Evolutionary conservation across 1,140 invertebrate genomes (phyloP).

Genomic region (Drosophila nigromelanica): DNA sequence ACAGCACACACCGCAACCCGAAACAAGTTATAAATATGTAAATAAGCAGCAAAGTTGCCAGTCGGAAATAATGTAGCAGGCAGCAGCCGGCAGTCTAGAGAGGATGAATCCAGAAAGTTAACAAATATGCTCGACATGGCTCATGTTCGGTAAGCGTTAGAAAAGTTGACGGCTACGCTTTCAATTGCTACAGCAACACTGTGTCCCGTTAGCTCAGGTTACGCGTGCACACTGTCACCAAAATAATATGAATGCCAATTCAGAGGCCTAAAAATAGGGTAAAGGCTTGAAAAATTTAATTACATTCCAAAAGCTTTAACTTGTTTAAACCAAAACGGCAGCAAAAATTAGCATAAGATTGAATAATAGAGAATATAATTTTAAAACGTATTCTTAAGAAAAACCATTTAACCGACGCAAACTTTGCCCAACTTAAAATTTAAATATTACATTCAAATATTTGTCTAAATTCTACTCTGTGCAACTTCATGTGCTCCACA

Average conservation of each 20-base stretch:
- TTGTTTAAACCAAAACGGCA: too few species aligned
- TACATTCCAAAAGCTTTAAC: too few species aligned
- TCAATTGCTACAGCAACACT: slow-evolving; percentile 28
- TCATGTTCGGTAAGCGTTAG: slow-evolving; percentile 56
- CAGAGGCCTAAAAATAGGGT: too few species aligned
- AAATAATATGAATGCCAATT: not conserved
- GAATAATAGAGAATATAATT: too few species aligned
- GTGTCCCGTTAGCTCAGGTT: slow-evolving; percentile 27
- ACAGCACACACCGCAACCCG: slow-evolving; percentile 4
- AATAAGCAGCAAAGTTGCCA: slow-evolving; percentile 77
- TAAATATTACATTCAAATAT: not conserved
- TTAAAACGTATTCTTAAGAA: too few species aligned
- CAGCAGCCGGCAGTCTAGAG: slow-evolving; percentile 9
- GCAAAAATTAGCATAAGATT: not conserved
- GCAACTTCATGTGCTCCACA: not conserved
- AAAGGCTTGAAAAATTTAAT: too few species aligned
- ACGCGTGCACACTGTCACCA: slow-evolving; percentile 11
- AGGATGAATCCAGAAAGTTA: slow-evolving; percentile 56
- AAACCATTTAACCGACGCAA: not conserved
- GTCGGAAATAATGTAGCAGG: slow-evolving; percentile 45
- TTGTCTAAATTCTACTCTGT: not conserved
- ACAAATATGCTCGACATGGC: slow-evolving; percentile 66
- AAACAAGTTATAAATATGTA: slow-evolving; percentile 75
- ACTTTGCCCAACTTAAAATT: not conserved
- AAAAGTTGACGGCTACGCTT: slow-evolving; percentile 51